A percentile compares a stretch with the other conserved stretches of the same genome.
phyloP scores from a whole-genome alignment of 2,888 invertebrate genomes.

The Omphaloscelis lunosa region DNA sequence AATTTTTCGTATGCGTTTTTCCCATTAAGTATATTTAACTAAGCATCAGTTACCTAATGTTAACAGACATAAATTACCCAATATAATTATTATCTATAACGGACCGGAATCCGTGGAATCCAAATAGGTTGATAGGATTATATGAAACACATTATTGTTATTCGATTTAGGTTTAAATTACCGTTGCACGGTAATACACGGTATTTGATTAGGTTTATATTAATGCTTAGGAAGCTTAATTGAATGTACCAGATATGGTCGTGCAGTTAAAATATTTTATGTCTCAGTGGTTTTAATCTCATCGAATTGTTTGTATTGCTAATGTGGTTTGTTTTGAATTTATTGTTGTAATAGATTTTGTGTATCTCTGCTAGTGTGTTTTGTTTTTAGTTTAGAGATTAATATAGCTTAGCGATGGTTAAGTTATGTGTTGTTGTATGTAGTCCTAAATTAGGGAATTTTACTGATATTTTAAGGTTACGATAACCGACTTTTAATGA shows the following conservation, averaged over 20 bases:
- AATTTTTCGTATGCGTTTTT: background rate
- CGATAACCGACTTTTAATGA: too few species aligned
- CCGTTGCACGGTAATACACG: slow-evolving; percentile 50
- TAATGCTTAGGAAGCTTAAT: slow-evolving; percentile 67
- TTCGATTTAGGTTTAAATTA: slow-evolving; percentile 77
- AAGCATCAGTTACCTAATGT: slow-evolving; percentile 4
- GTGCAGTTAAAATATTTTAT: slow-evolving; percentile 60
- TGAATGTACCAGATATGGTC: slow-evolving; percentile 58
- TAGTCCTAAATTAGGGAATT: background rate
- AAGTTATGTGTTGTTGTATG: background rate
- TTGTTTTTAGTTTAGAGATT: slow-evolving; percentile 34
- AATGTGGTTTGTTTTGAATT: slow-evolving; percentile 56
- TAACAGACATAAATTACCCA: slow-evolving; percentile 18
- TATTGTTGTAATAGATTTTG: slow-evolving; percentile 49
- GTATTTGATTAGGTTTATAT: slow-evolving; percentile 62
- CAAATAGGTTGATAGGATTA: slow-evolving; percentile 81
- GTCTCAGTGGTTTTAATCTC: slow-evolving; percentile 60
- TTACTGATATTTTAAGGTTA: background rate
- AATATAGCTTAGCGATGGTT: slow-evolving; percentile 7
- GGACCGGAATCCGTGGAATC: slow-evolving; percentile 65
- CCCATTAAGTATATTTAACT: background rate
- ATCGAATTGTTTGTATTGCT: slow-evolving; percentile 44
- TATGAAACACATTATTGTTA: slow-evolving; percentile 78
- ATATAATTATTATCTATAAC: slow-evolving; percentile 43
- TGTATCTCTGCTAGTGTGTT: slow-evolving; percentile 1